phyloP scores from a whole-genome alignment of 2,797 vertebrate genomes.

The Natrix natrix region DNA sequence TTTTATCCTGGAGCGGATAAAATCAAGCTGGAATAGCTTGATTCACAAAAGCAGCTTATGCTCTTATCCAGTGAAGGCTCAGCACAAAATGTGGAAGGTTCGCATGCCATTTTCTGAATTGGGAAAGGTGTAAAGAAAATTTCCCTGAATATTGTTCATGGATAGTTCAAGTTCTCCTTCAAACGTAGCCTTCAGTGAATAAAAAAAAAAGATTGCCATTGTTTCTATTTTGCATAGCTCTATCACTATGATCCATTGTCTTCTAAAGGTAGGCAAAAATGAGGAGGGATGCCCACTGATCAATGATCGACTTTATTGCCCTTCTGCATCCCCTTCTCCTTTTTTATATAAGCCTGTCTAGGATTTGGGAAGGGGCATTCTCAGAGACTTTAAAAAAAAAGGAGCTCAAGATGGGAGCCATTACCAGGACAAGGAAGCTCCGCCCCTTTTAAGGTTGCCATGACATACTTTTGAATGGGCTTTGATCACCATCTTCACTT shows the following conservation, averaged over 20 bases:
- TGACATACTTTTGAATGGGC: neutral
- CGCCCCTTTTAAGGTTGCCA: neutral
- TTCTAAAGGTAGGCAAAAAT: neutral
- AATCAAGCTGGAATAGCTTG: neutral
- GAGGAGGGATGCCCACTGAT: neutral
- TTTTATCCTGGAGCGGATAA: neutral
- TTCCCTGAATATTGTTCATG: neutral
- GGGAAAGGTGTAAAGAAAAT: neutral
- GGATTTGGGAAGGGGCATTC: neutral
- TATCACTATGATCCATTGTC: neutral
- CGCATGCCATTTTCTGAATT: neutral
- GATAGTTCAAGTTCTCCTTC: neutral
- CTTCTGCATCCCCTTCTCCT: neutral
- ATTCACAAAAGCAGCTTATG: neutral
- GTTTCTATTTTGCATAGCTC: neutral
- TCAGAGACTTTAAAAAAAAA: neutral
- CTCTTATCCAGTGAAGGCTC: neutral
- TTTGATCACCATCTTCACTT: neutral
- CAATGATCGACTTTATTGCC: neutral
- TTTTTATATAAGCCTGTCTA: neutral
- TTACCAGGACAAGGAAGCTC: neutral
- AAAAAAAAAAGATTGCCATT: neutral
- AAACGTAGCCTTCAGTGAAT: neutral
- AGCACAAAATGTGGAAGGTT: neutral
- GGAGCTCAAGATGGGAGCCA: neutral